Evolutionary conservation across 2,888 invertebrate genomes (phyloP).

Genomic region (Leptarthrus brevirostris): DNA sequence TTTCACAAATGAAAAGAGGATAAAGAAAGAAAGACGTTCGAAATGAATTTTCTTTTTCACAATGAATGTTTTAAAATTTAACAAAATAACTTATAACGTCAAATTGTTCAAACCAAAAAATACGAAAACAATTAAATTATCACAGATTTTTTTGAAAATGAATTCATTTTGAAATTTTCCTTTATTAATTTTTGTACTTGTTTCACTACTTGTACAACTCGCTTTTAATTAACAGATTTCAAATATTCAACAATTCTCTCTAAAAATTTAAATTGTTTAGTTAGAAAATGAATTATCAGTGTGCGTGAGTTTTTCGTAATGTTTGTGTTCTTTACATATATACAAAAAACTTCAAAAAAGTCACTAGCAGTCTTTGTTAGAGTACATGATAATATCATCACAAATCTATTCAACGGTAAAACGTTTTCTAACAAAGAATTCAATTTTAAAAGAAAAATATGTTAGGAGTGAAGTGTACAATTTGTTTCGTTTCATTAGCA

Average conservation of each 20-base stretch:
- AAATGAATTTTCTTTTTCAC: too few relatives aligned
- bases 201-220: conserved; percentile 23
- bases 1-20: too few relatives aligned
- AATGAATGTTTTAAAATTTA: background rate
- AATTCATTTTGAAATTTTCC: conserved; percentile 20
- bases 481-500: too few relatives aligned
- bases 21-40: too few relatives aligned
- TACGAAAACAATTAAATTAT: conserved; percentile 36
- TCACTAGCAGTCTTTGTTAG: background rate
- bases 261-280: conserved; percentile 18
- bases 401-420: conserved; percentile 2
- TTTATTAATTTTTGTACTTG: conserved; percentile 31
- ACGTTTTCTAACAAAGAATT: conserved; percentile 32
- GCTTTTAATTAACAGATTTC: conserved; percentile 16
- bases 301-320: background rate
- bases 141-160: conserved; percentile 26
- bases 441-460: conserved; percentile 7
- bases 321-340: background rate
- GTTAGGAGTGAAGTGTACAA: conserved; percentile 9
- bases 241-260: conserved; percentile 12
- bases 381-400: too few relatives aligned
- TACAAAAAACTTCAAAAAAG: background rate
- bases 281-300: conserved; percentile 29
- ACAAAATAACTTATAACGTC: background rate
- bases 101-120: background rate